Conservation (phyloP, 2,888 invertebrate genomes). For the Exephanes ischioxanthus region DNA sequence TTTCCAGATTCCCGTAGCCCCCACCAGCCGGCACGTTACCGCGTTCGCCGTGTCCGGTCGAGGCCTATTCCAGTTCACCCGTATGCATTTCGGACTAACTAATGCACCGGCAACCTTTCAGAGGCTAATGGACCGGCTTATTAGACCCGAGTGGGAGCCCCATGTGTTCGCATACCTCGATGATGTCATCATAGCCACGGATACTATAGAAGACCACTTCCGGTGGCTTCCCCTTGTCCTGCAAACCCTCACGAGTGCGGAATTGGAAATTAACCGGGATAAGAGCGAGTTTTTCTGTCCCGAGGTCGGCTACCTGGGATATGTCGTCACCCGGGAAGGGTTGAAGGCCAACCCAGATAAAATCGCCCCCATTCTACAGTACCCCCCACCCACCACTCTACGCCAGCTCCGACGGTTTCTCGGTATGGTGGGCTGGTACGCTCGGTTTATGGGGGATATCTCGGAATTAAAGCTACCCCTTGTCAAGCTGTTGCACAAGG, state of each 20-base stretch:
- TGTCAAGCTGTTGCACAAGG: slow-evolving; percentile 2
- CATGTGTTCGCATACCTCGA: too few relatives aligned
- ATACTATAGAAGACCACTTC: slow-evolving; percentile 26
- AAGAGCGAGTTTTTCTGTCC: slow-evolving; percentile 55
- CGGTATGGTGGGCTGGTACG: slow-evolving; percentile 68
- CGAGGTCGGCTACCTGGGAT: slow-evolving; percentile 63
- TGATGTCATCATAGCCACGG: slow-evolving; percentile 14
- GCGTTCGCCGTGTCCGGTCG: too few relatives aligned
- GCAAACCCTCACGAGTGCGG: not conserved
- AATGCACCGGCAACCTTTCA: too few relatives aligned
- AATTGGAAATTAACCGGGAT: slow-evolving; percentile 36
- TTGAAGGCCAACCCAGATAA: slow-evolving; percentile 39
- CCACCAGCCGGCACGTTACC: too few relatives aligned
- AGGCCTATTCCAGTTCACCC: too few relatives aligned
- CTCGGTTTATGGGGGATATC: slow-evolving; percentile 11
- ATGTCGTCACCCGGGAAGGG: slow-evolving; percentile 5
- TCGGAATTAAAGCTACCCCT: slow-evolving; percentile 10
- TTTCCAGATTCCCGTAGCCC: too few relatives aligned
- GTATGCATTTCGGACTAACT: too few relatives aligned
- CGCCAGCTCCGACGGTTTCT: slow-evolving; percentile 70
- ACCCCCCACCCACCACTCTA: slow-evolving; percentile 44
- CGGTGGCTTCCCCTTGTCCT: not conserved
- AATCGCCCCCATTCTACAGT: slow-evolving; percentile 37
- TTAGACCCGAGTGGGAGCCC: too few relatives aligned
- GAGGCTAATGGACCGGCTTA: too few relatives aligned